Evolutionary conservation across 1,140 invertebrate species (phyloP), one percentile per base, ranked within the genome.

Genomic region (Drosophila sulfurigaster): DNA sequence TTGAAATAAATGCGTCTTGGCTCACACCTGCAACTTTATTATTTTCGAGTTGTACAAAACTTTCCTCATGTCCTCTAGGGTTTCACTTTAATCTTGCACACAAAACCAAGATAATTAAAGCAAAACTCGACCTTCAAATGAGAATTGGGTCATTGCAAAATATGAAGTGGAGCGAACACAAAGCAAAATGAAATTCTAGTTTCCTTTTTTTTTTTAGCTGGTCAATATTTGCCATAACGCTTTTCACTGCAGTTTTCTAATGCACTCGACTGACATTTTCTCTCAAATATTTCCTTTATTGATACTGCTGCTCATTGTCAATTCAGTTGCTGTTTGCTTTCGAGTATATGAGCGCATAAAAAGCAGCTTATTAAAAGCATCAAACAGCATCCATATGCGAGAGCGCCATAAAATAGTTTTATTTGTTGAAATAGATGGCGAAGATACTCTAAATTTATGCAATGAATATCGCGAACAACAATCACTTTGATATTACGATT

Each of bases 201-300:
- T 25, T 28, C 0, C 35, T 48, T 35, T 67, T 58, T 38, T 38
- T 8, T 38, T 38, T 8, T 38, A 38, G 15, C 15, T 43, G 11
- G 25, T 70, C 67, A 70, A 70, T 62, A 62, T 72, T 72, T 65
- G 11, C 35, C 13, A 46, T 20, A 67, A 60, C 46, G 69, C 51
- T 73, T 68, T 60, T 66, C 52, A 15, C 4, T 79, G 73, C 73
- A 77, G 74, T 75, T 69, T 85, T 85, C 77, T 83, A 83, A 80
- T 83, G 59, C 73, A 71, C 62, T 69, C 54, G 43, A 59, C 30
- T 59, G 38, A 38, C 45, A 59, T 35, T 59, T 60, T 52, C 45
- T 8, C 64, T 41, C 54, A 41, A 20, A 57, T 57, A 35, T 32
- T 46, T 75, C 75, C 63, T 43, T 4, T 48, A 76, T 70, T 75